phyloP scores from a whole-genome alignment of 2,113 vertebrate species.

The Oreochromis niloticus region DNA sequence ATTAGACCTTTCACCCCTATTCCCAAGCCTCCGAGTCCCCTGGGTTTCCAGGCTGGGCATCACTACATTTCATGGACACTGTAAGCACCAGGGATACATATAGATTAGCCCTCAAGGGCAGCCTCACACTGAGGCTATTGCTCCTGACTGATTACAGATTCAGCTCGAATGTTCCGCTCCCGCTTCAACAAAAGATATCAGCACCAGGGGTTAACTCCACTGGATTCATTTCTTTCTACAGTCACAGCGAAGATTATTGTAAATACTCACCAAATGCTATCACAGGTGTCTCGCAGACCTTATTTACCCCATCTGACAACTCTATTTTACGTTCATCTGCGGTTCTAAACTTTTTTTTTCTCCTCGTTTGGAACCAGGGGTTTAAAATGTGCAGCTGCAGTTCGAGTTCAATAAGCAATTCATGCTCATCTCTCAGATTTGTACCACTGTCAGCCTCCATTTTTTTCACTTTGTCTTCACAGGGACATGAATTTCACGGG shows the following conservation, averaged over 20 bases:
- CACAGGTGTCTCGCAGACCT: background rate
- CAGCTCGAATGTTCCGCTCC: slow-evolving; percentile 2
- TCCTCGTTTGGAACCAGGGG: background rate
- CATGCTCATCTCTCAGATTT: background rate
- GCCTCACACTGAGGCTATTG: slow-evolving; percentile 14
- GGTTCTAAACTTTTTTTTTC: background rate
- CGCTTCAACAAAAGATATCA: background rate
- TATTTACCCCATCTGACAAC: background rate
- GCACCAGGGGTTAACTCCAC: background rate
- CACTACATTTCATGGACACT: slow-evolving; percentile 11
- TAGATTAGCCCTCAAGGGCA: slow-evolving; percentile 50
- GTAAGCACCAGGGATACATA: slow-evolving; percentile 31
- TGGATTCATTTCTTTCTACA: background rate
- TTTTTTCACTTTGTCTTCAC: background rate
- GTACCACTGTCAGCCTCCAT: background rate
- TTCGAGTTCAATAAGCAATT: background rate
- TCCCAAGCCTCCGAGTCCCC: background rate
- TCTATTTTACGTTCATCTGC: background rate
- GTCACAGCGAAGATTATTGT: background rate
- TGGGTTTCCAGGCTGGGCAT: background rate
- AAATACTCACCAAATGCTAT: background rate
- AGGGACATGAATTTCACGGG: background rate
- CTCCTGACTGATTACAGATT: slow-evolving; percentile 41
- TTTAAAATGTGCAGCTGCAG: background rate
- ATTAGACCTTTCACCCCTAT: background rate